These are phyloP conservation scores for Ancistrus triradiatus DNA, from an alignment of 2,113 vertebrate genomes.

Conservation along the genomic window DNA sequence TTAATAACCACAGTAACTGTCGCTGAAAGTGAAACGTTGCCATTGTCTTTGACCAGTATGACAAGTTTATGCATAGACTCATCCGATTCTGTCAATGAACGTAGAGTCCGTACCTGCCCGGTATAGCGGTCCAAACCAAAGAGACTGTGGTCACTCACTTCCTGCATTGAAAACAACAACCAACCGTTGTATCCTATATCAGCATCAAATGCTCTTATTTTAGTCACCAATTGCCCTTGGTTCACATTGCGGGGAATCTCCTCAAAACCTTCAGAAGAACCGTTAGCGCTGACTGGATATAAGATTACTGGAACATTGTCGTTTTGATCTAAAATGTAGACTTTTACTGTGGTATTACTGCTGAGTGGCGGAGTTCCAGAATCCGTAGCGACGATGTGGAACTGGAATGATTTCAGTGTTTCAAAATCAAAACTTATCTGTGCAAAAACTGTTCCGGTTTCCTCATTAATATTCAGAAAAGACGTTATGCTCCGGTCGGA, in stretches of 20 bases:
- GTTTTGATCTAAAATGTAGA: slow-evolving; percentile 63
- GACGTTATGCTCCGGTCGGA: slow-evolving; percentile 38
- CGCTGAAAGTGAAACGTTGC: slow-evolving; percentile 58
- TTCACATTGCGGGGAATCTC: slow-evolving; percentile 59
- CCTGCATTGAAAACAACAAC: slow-evolving; percentile 58
- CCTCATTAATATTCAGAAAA: slow-evolving; percentile 65
- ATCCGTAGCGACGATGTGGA: slow-evolving; percentile 60
- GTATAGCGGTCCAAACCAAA: slow-evolving; percentile 59
- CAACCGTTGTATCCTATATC: slow-evolving; percentile 66
- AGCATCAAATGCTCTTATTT: slow-evolving; percentile 62
- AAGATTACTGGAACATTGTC: slow-evolving; percentile 64
- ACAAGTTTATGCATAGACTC: slow-evolving; percentile 51
- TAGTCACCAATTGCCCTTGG: slow-evolving; percentile 60
- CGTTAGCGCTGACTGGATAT: slow-evolving; percentile 62
- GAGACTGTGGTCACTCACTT: slow-evolving; percentile 57
- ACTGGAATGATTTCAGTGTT: slow-evolving; percentile 57
- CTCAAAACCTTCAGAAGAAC: slow-evolving; percentile 56
- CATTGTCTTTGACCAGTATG: slow-evolving; percentile 62
- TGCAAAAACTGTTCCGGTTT: slow-evolving; percentile 53
- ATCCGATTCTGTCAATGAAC: slow-evolving; percentile 59
- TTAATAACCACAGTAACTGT: slow-evolving; percentile 60
- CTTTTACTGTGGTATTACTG: slow-evolving; percentile 59
- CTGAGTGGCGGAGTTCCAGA: slow-evolving; percentile 56
- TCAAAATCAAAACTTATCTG: slow-evolving; percentile 68
- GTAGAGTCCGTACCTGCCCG: slow-evolving; percentile 61